A percentile compares a stretch with the other conserved stretches of the same genome.
Evolutionary conservation across 2,797 vertebrate genomes (phyloP).

Genomic region (Tragopan temminckii): DNA sequence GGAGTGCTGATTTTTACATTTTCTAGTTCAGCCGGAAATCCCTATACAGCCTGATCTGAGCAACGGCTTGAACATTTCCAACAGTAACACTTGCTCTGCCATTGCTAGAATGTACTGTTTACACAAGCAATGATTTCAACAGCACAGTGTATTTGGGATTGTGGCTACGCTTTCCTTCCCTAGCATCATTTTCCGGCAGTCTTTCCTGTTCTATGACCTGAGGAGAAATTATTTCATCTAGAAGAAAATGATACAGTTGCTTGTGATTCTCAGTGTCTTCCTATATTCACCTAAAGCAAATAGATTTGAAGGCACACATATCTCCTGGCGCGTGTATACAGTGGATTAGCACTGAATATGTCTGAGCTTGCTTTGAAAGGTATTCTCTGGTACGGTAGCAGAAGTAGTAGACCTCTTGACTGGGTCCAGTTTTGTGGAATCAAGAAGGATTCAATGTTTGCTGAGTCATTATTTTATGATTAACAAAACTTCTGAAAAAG

Average conservation of each 20-base stretch:
- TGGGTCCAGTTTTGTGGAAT: not conserved
- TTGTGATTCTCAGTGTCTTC: not conserved
- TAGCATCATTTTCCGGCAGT: constrained; percentile 1
- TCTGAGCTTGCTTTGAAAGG: not conserved
- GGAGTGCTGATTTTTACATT: not conserved
- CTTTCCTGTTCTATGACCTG: not conserved
- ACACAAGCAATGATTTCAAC: not conserved
- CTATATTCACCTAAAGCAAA: not conserved
- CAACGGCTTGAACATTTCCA: not conserved
- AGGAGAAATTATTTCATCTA: constrained; percentile 24
- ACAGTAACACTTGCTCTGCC: not conserved
- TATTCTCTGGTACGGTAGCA: not conserved
- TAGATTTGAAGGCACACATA: not conserved
- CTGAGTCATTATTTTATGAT: not conserved
- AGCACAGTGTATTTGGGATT: not conserved
- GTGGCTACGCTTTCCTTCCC: not conserved
- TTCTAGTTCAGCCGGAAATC: not conserved
- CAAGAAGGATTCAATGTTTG: not conserved
- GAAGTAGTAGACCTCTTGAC: not conserved
- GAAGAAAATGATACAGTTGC: not conserved
- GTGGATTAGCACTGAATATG: not conserved
- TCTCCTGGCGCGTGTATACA: not conserved
- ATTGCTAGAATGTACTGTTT: not conserved
- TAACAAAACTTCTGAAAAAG: not conserved
- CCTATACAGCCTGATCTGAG: not conserved